Base-by-base conservation (phyloP, 2,797 vertebrate species). In the Acrocephalus scirpaceus region DNA sequence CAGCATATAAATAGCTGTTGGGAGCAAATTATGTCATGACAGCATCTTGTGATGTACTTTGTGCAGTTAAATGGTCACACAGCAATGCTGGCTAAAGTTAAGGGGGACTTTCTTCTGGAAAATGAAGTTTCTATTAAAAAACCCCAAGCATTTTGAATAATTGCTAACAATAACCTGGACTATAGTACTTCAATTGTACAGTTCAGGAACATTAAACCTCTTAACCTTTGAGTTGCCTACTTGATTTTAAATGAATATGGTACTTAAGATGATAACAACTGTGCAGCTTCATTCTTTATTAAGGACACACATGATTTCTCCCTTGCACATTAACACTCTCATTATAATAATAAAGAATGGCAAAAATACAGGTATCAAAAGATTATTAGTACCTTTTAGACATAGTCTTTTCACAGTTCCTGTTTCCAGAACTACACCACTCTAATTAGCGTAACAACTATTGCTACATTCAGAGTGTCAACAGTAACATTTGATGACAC, bases 161-260 rank as follows among this genome's bases (percentile, higher is more conserved):
- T 97, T 97, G 88, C 92, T 96, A 93, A 95, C 96, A 96, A 97
- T 95, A 97, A 97, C 85, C 62, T 92, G 92, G 97, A 95, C 97
- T 88, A 64, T 16, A 91, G 86, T 91, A 90, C 93, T 97, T 97
- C 93, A 97, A 7, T 72, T 94, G 93, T 95, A 96, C 91, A 96
- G 96, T 95, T 96, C 96, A 91, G 92, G 95, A 96, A 96, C 95
- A 95, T 95, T 96, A 97, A 97, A 95, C 93, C 96, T 97, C 96
- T 97, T 98, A 97, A 97, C 96, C 96, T 97, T 96, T 97, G 93
- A 97, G 97, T 96, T 97, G 93, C 72, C 95, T 97, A 96, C 96
- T 96, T 97, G 95, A 96, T 97, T 97, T 95, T 95, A 96, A 97
- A 95, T 97, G 95, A 96, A 92, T 95, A 88, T 82, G 92, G 89